Conservation (phyloP, 2,113 vertebrate genomes). For the Sprattus sprattus region DNA sequence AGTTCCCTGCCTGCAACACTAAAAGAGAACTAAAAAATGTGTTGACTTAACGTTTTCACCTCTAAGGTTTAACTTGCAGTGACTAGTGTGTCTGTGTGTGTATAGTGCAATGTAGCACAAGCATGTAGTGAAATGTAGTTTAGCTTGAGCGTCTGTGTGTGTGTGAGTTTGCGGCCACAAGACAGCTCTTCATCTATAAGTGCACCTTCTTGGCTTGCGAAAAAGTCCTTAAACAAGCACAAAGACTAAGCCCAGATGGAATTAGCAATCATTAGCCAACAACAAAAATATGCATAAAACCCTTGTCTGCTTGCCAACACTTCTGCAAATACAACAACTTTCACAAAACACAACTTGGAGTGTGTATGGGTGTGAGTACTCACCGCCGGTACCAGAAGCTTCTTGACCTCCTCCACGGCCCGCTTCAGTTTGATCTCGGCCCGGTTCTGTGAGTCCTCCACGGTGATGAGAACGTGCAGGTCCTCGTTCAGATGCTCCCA, state of each 20-base stretch:
- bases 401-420: slow-evolving; percentile 87
- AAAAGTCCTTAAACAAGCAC: too few species aligned
- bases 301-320: not conserved
- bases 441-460: slow-evolving; percentile 88
- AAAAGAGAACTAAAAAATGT: not conserved
- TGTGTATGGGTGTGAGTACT: slow-evolving; percentile 55
- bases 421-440: slow-evolving; percentile 88
- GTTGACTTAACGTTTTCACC: too few species aligned
- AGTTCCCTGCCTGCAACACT: not conserved
- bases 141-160: too few species aligned
- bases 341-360: not conserved
- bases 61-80: not conserved
- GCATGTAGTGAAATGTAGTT: too few species aligned
- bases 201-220: not conserved
- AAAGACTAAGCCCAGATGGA: not conserved
- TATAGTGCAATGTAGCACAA: not conserved
- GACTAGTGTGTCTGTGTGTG: not conserved
- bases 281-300: not conserved
- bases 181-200: not conserved
- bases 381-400: slow-evolving; percentile 85
- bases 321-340: not conserved
- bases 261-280: not conserved
- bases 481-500: slow-evolving; percentile 91
- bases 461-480: slow-evolving; percentile 86
- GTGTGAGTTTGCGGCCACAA: not conserved